Base-by-base conservation (phyloP, 2,797 vertebrate genomes). In the Microctenopoma lineatum region DNA sequence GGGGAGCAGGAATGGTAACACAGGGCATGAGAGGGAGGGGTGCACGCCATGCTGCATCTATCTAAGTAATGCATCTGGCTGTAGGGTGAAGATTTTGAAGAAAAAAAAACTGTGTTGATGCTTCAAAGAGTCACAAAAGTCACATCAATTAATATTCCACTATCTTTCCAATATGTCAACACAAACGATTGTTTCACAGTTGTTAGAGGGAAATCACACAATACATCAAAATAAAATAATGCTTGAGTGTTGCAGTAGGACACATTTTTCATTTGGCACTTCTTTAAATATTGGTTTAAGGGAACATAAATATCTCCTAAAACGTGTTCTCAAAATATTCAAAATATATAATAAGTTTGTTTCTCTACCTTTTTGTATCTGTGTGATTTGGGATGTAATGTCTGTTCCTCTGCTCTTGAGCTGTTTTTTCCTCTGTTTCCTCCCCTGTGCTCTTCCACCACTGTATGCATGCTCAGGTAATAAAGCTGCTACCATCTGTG, bases 401-500 rank as follows among this genome's bases (percentile, higher is more conserved):
- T 55, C 29, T 41, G 5, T 25, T 57, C 54, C 27, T 62, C 26
- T 50, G 21, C 11, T 61, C 26, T 72, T 70, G 8, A 63, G 63
- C 66, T n/a, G 2, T 66, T 75, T 71, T 52, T 61, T 75, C 66
- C 84, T 84, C 82, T 36, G 36, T 36, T 38, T 82, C 68, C 70
- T 84, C 77, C 70, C 46, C 39, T 56, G 62, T 65, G 60, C 63
- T 44, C 64, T 58, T 59, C 80, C 77, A 62, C 81, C 1, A 52
- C 73, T 82, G 73, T 81, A 69, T 83, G 73, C 75, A 45, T 69
- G 79, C 77, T 72, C 78, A 85, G 81, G 67, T 80, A 62, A 63
- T 89, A 80, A 75, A 74, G 84, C 83, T 84, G 84, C 59, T 90
- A 85, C 87, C 89, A 89, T 90, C 91, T 89, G 80, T 89, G 84